Percentiles rank a stretch among this genome's conserved stretches.
These are phyloP conservation scores for Stomatorhinus ivindoensis DNA, from an alignment of 2,113 vertebrate genomes.

Conservation along the genomic window DNA sequence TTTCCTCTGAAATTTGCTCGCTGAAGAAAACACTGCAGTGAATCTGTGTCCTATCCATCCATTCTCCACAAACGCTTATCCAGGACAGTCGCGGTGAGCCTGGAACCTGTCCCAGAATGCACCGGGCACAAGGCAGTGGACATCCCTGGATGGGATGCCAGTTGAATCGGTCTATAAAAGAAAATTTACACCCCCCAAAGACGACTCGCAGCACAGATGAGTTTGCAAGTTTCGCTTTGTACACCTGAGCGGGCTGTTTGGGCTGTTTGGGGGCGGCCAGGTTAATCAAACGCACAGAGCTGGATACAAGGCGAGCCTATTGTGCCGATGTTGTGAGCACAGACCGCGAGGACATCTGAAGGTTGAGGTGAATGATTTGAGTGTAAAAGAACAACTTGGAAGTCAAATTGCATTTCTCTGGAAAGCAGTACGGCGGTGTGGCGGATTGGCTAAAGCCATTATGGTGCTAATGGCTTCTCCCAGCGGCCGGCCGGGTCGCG, in stretches of 20 bases:
- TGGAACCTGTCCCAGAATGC: neutral
- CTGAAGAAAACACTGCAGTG: neutral
- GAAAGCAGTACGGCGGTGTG: neutral
- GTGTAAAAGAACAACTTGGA: conserved; percentile 11
- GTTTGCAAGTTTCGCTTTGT: neutral
- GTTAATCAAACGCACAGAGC: neutral
- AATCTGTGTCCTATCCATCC: neutral
- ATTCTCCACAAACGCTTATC: neutral
- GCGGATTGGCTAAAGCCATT: conserved; percentile 8
- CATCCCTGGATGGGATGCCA: neutral
- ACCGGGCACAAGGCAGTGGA: neutral
- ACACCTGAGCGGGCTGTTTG: neutral
- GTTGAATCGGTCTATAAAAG: neutral
- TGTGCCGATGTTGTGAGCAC: neutral
- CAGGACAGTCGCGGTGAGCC: neutral
- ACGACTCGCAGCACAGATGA: neutral
- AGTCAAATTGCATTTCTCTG: conserved; percentile 21
- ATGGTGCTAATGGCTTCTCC: conserved; percentile 13
- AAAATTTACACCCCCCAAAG: neutral
- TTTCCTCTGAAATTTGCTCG: neutral
- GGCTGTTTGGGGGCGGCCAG: neutral
- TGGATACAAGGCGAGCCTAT: neutral
- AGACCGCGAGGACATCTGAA: neutral
- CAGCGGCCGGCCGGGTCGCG: neutral
- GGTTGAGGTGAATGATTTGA: conserved; percentile 15